Conservation (phyloP, 2,888 invertebrate species). For the Caenorhabditis imperialis region DNA sequence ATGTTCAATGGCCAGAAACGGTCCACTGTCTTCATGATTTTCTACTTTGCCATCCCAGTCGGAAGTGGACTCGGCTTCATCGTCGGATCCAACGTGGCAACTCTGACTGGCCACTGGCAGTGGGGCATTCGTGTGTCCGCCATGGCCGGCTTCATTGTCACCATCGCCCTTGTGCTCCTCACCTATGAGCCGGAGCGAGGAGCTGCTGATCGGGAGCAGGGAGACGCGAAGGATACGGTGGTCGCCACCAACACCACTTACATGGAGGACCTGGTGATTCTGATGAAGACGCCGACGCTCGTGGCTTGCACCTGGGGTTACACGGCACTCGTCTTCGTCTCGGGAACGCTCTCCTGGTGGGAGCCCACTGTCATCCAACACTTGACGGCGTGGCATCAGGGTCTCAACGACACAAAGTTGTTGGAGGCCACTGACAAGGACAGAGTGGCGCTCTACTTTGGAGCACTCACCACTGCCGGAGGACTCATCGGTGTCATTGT, state of each 20-base stretch:
- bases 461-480: slow-evolving; percentile 91
- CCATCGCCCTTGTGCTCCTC: slow-evolving; percentile 61
- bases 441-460: slow-evolving; percentile 86
- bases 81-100: slow-evolving; percentile 90
- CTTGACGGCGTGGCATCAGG: slow-evolving; percentile 59
- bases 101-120: slow-evolving; percentile 86
- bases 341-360: slow-evolving; percentile 86
- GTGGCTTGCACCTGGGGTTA: slow-evolving; percentile 93
- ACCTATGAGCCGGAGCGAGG: slow-evolving; percentile 74
- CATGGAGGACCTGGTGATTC: slow-evolving; percentile 41
- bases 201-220: slow-evolving; percentile 61
- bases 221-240: slow-evolving; percentile 22
- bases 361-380: slow-evolving; percentile 70
- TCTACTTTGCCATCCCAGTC: slow-evolving; percentile 98
- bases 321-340: slow-evolving; percentile 98
- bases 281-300: slow-evolving; percentile 85
- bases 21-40: slow-evolving; percentile 93
- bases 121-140: slow-evolving; percentile 92
- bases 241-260: slow-evolving; percentile 33
- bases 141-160: slow-evolving; percentile 58
- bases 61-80: slow-evolving; percentile 91
- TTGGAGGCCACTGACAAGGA: slow-evolving; percentile 43
- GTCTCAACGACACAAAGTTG: slow-evolving; percentile 51
- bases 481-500: slow-evolving; percentile 93
- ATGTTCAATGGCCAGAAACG: slow-evolving; percentile 86